phyloP scores from a whole-genome alignment of 2,797 vertebrate genomes.

The Triplophysa bombifrons region DNA sequence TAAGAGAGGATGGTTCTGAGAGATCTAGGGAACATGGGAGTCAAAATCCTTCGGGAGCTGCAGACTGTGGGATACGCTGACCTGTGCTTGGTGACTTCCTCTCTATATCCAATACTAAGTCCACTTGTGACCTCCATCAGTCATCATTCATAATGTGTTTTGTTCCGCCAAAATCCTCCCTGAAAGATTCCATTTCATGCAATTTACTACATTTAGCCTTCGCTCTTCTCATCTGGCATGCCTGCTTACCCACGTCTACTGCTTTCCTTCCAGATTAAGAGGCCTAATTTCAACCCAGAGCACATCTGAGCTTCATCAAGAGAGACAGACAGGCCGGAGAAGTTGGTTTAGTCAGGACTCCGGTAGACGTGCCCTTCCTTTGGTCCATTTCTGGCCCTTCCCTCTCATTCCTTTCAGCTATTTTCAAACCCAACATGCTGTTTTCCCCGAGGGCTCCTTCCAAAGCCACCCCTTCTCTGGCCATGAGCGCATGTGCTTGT shows the following conservation, averaged over 20 bases:
- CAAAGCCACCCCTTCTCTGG: constrained; percentile 44
- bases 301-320: constrained; percentile 55
- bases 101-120: constrained; percentile 9
- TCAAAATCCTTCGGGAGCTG: neutral
- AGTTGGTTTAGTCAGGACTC: constrained; percentile 52
- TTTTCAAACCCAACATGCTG: constrained; percentile 59
- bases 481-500: constrained; percentile 30
- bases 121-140: constrained; percentile 27
- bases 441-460: constrained; percentile 51
- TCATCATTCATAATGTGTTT: constrained; percentile 18
- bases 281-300: constrained; percentile 47
- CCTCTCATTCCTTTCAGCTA: constrained; percentile 59
- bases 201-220: constrained; percentile 52
- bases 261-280: constrained; percentile 44
- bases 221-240: constrained; percentile 44
- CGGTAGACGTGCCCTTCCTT: constrained; percentile 50
- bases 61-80: constrained; percentile 45
- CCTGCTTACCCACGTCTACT: constrained; percentile 44
- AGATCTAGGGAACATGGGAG: neutral
- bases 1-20: constrained; percentile 11
- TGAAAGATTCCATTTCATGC: constrained; percentile 40
- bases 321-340: constrained; percentile 53
- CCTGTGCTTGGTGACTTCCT: constrained; percentile 37
- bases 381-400: constrained; percentile 50
- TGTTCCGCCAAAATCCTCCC: constrained; percentile 19